Base-by-base conservation (phyloP, 2,113 vertebrate genomes). In the Uropsilus gracilis region DNA sequence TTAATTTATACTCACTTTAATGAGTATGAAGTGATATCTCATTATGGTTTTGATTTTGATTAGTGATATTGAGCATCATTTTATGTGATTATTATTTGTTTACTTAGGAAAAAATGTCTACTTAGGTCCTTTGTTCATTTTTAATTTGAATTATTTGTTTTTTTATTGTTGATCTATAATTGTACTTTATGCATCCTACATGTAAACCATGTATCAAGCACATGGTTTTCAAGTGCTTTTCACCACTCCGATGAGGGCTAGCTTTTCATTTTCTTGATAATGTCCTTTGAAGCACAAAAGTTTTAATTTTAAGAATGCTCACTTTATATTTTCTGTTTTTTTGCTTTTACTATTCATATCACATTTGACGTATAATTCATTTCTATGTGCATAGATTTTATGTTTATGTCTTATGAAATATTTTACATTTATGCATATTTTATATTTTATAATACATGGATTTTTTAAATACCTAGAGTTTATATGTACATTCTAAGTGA, bases 191-290 rank as follows among this genome's bases (percentile, higher is more conserved):
- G 55, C 48, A 92, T 34, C 93, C 37, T 75, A 72, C 6, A 75
- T 73, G 72, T 48, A 72, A 48, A 17, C 39, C 22, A 6, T 39
- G 69, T 81, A 81, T 55, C 61, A 90, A 68, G 76, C 26, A 78
- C 16, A 75, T 81, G 68, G 55, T 69, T 95, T 95, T 63, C 59
- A 89, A 89, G 17, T 73, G 8, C 39, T 86, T 92, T 87, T 37
- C 57, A 26, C 6, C 46, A 42, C 75, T 90, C 53, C 71, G 22
- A n/a, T n/a, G n/a, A 90, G 39, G 28, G 26, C 26, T 53, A 13
- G 78, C 24, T 80, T 75, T 86, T 73, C 76, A 84, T 94, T 78
- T 95, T 96, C 69, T 86, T 90, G 4, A 24, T 83, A 57, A 57
- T 81, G 9, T 46, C 32, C 37, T 89, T 86, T 82, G 61, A 92